A percentile compares a stretch with the other conserved stretches of the same genome.
Evolutionary conservation across 1,140 invertebrate species (phyloP).

Genomic region (Rhyzopertha dominica): DNA sequence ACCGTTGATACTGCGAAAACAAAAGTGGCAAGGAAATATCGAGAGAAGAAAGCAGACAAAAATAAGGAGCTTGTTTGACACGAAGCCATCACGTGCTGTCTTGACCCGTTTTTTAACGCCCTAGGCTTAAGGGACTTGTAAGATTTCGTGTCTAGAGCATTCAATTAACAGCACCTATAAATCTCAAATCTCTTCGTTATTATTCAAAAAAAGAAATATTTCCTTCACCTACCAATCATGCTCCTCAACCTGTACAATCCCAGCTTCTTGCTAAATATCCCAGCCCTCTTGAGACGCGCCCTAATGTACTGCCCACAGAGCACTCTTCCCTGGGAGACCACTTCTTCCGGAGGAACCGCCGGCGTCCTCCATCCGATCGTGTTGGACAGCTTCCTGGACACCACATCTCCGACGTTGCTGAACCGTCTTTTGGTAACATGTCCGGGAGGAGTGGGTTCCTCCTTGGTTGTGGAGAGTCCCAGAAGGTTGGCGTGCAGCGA

Average conservation of each 20-base stretch:
- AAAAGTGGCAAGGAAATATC: too few species aligned
- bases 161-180: too few species aligned
- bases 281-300: conserved; percentile 57
- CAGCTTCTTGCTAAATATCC: conserved; percentile 63
- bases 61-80: too few species aligned
- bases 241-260: conserved; percentile 62
- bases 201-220: too few species aligned
- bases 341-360: conserved; percentile 52
- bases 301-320: conserved; percentile 64
- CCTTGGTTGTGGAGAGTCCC: conserved; percentile 17
- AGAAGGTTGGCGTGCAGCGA: conserved; percentile 37
- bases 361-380: conserved; percentile 62
- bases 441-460: conserved; percentile 2
- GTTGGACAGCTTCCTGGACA: conserved; percentile 63
- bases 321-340: conserved; percentile 51
- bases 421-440: conserved; percentile 50
- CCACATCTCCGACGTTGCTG: conserved; percentile 66
- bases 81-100: too few species aligned
- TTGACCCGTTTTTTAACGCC: too few species aligned
- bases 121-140: too few species aligned
- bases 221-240: too few species aligned
- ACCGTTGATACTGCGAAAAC: too few species aligned
- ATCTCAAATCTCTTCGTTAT: too few species aligned
- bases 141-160: too few species aligned
- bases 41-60: too few species aligned